These are phyloP conservation scores for Zosterops japonicus DNA, from an alignment of 2,113 vertebrate genomes.

Conservation along the genomic window DNA sequence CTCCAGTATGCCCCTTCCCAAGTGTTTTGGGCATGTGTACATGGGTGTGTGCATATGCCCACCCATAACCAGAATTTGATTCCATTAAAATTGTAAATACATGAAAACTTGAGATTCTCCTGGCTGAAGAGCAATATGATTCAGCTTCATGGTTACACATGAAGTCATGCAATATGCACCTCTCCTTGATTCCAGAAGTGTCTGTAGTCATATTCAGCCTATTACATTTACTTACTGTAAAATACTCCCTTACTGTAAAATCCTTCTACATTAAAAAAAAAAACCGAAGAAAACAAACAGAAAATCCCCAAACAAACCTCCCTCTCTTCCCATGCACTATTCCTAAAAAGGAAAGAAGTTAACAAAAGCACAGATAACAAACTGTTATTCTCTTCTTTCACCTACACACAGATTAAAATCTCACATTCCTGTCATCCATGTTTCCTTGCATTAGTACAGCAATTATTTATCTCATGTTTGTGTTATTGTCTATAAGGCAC, in stretches of 20 bases:
- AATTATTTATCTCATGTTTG: background rate
- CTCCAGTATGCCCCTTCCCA: background rate
- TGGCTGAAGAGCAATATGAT: background rate
- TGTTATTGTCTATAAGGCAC: background rate
- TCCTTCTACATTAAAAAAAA: background rate
- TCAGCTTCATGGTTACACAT: background rate
- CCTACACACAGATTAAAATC: background rate
- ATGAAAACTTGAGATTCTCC: background rate
- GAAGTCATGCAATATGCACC: background rate
- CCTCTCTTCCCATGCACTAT: background rate
- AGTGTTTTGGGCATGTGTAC: background rate
- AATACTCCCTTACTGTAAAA: background rate
- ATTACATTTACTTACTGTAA: background rate
- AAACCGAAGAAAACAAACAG: rapidly evolving
- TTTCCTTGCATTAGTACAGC: background rate
- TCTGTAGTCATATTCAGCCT: background rate
- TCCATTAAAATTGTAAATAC: background rate
- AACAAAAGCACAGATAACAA: background rate
- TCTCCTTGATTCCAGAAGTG: background rate
- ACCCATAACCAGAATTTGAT: background rate
- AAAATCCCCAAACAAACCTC: rapidly evolving
- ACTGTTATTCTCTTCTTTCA: background rate
- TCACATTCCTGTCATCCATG: background rate
- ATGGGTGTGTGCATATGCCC: background rate
- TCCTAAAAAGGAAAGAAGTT: background rate